Evolutionary conservation across 2,888 invertebrate species (phyloP).

Genomic region (Capitulum mitella): DNA sequence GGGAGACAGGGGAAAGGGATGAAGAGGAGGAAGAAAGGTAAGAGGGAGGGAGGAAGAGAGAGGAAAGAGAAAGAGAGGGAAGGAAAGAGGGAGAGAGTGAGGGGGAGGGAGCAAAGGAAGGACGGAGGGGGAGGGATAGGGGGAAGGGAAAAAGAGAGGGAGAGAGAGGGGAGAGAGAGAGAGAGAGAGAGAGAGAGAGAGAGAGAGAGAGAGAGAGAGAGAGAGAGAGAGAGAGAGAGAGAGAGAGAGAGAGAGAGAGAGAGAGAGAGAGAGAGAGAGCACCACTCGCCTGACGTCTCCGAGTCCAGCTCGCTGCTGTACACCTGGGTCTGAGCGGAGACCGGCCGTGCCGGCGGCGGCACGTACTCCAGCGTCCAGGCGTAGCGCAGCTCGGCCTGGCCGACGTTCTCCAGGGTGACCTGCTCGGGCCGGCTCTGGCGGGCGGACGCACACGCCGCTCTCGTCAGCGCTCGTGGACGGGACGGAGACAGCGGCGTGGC

Average conservation of each 20-base stretch:
- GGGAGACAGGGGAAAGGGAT: too few relatives aligned
- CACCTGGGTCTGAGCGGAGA: neutral
- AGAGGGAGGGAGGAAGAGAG: neutral
- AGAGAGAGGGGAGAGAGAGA: too few relatives aligned
- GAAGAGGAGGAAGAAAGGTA: neutral
- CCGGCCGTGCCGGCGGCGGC: conserved; percentile 36
- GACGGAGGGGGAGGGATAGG: too few relatives aligned
- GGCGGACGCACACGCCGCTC: too few relatives aligned
- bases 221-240: neutral
- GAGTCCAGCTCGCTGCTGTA: neutral
- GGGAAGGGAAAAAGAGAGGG: too few relatives aligned
- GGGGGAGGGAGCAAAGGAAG: too few relatives aligned
- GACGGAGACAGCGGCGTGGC: conserved; percentile 32
- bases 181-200: too few relatives aligned
- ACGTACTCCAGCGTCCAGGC: conserved; percentile 22
- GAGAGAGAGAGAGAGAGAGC: too few relatives aligned
- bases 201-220: neutral
- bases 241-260: neutral
- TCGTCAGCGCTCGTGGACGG: too few relatives aligned
- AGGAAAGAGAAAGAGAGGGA: neutral
- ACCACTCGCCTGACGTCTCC: neutral
- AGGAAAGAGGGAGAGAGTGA: too few relatives aligned
- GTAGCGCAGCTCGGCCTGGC: conserved; percentile 21
- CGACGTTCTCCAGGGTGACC: conserved; percentile 27
- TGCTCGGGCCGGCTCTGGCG: conserved; percentile 37